Evolutionary conservation across 2,888 invertebrate genomes (phyloP).

Genomic region (Ganaspis brasiliensis): DNA sequence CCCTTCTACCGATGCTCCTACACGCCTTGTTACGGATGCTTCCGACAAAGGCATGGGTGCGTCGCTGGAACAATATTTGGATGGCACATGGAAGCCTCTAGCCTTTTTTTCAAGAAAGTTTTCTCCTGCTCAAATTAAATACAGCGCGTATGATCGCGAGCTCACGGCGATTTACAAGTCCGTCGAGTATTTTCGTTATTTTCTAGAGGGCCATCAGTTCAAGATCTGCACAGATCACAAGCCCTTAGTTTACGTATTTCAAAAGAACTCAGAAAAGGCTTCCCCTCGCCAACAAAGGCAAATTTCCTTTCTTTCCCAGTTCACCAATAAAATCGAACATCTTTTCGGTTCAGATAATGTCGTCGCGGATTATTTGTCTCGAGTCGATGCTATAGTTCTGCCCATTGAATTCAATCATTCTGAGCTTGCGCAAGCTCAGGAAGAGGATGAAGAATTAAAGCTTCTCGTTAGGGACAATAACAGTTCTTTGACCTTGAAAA

Average conservation of each 20-base stretch:
- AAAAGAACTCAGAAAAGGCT: neutral
- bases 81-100: neutral
- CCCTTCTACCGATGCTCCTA: neutral
- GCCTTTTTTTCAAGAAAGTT: neutral
- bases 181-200: neutral
- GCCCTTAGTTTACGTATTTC: neutral
- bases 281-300: neutral
- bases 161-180: neutral
- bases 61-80: neutral
- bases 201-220: neutral
- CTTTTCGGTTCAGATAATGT: neutral
- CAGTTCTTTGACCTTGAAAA: neutral
- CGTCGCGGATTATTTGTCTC: neutral
- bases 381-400: neutral
- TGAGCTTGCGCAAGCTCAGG: neutral
- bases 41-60: neutral
- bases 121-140: neutral
- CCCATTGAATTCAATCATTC: neutral
- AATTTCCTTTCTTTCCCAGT: neutral
- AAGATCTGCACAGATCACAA: neutral
- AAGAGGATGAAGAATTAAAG: neutral
- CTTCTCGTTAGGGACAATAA: neutral
- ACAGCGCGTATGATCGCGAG: slow-evolving; percentile 8
- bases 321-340: neutral
- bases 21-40: neutral